Evolutionary conservation across 2,113 vertebrate species (phyloP).

Genomic region (Pachypanchax playfairii): DNA sequence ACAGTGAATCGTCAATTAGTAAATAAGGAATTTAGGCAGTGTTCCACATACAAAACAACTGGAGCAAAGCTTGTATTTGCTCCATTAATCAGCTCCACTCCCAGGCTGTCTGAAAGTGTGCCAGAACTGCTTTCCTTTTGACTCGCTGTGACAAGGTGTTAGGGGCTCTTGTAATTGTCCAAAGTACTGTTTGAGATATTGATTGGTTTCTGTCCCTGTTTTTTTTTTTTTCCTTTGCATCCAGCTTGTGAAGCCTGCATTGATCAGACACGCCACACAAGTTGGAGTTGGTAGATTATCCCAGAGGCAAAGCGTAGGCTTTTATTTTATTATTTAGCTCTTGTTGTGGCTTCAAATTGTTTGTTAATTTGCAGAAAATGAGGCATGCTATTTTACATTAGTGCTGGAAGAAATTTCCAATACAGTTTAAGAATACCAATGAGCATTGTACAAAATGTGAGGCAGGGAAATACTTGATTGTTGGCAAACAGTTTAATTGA

Average conservation of each 20-base stretch:
- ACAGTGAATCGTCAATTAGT: conserved; percentile 28
- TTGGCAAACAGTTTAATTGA: not conserved
- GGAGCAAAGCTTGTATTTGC: conserved; percentile 5
- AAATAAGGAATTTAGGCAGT: no score
- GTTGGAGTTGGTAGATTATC: not conserved
- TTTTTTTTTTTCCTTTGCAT: conserved; percentile 35
- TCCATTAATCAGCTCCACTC: conserved; percentile 44
- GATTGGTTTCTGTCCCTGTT: conserved; percentile 23
- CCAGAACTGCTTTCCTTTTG: conserved; percentile 21
- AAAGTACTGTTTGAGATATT: conserved; percentile 41
- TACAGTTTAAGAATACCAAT: conserved; percentile 2
- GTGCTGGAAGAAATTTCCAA: not conserved
- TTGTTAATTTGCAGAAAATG: conserved; percentile 31
- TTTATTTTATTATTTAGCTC: conserved; percentile 5
- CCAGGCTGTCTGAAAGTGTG: conserved; percentile 23
- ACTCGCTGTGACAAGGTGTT: conserved; percentile 1
- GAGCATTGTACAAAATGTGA: not conserved
- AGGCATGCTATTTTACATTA: conserved; percentile 9
- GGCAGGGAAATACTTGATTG: not conserved
- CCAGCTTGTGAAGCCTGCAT: conserved; percentile 16
- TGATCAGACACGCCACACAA: conserved; percentile 20
- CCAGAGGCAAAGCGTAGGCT: conserved; percentile 1
- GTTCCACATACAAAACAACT: no score
- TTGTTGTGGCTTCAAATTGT: conserved; percentile 5
- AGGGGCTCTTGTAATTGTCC: conserved; percentile 28